Conservation (phyloP, 2,888 invertebrate species). For the Perizoma affinitatum region DNA sequence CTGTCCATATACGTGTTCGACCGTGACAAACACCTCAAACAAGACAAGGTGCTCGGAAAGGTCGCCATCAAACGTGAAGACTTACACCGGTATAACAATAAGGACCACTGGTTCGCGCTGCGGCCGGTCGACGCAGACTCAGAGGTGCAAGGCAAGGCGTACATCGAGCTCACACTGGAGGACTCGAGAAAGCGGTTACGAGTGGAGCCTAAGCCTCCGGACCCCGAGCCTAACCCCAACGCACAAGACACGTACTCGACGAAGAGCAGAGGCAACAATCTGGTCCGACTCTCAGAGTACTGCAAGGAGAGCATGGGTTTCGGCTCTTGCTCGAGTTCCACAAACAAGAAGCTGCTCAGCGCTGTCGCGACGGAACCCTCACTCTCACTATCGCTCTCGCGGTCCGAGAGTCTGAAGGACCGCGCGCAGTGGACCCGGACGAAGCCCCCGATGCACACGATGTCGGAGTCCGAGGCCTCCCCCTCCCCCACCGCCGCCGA, state of each 20-base stretch:
- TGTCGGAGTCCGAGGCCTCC: constrained; percentile 70
- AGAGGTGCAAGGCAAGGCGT: constrained; percentile 95
- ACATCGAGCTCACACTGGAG: constrained; percentile 90
- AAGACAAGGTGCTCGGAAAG: constrained; percentile 91
- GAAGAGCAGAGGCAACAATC: constrained; percentile 70
- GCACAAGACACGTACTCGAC: constrained; percentile 63
- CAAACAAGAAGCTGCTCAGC: constrained; percentile 74
- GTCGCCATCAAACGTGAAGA: constrained; percentile 95
- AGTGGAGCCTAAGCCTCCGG: constrained; percentile 80
- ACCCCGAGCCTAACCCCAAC: constrained; percentile 65
- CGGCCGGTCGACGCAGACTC: constrained; percentile 94
- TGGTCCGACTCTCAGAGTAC: constrained; percentile 74
- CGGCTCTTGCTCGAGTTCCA: constrained; percentile 77
- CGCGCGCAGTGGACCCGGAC: constrained; percentile 72
- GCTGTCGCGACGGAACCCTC: constrained; percentile 71
- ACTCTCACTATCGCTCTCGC: constrained; percentile 68
- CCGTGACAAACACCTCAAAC: constrained; percentile 92
- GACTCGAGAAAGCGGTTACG: constrained; percentile 81
- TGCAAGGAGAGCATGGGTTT: constrained; percentile 79
- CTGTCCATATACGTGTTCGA: constrained; percentile 95
- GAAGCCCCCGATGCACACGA: constrained; percentile 75
- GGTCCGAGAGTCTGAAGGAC: constrained; percentile 79
- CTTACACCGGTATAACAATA: constrained; percentile 93
- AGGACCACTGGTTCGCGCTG: constrained; percentile 96
- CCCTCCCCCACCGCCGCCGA: constrained; percentile 77